Conservation (phyloP, 2,797 vertebrate species). For the Neosilurus mollespiculum region DNA sequence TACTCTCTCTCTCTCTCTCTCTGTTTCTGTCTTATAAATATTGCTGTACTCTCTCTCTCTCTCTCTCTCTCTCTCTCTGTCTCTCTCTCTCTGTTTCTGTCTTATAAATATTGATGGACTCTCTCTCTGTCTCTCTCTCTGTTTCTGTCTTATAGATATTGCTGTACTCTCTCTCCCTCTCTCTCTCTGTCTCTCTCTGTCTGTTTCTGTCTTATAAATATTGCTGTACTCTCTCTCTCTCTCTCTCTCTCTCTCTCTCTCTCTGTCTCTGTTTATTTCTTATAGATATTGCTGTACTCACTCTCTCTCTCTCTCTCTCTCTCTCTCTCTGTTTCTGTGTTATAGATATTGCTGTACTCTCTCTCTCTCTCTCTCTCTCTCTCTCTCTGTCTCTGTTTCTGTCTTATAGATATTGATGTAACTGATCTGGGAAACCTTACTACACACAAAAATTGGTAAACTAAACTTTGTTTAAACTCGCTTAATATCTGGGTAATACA, state of each 20-base stretch:
- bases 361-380: too few species aligned
- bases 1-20: too few species aligned
- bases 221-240: too few species aligned
- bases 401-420: neutral
- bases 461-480: neutral
- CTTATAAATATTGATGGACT: neutral
- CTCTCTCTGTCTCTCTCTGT: too few species aligned
- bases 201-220: too few species aligned
- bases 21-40: too few species aligned
- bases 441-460: conserved; percentile 18
- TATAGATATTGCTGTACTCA: neutral
- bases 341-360: neutral
- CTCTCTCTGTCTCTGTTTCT: neutral
- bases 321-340: too few species aligned
- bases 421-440: neutral
- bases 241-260: too few species aligned
- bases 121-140: neutral
- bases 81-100: too few species aligned
- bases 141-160: neutral
- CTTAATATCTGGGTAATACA: too few species aligned
- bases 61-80: too few species aligned
- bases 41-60: too few species aligned
- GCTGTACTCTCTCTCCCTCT: neutral
- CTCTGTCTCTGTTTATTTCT: neutral
- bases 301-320: neutral